Percentiles rank a stretch among this genome's conserved stretches.
These are phyloP conservation scores for Meteorus cinctellus DNA, from an alignment of 2,888 invertebrate genomes.

Conservation along the genomic window DNA sequence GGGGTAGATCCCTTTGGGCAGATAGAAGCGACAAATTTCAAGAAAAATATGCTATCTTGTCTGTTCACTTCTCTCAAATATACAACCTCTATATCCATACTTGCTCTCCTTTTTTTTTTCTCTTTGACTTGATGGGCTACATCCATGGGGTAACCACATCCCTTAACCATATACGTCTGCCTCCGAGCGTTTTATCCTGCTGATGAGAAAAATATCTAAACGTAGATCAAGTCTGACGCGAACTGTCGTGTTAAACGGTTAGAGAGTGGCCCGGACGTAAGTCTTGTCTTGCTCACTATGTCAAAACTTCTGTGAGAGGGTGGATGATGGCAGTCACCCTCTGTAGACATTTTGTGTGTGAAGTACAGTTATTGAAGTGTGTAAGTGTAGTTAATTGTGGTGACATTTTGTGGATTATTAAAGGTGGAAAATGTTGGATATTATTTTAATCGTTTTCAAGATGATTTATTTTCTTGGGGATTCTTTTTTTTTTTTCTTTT, in stretches of 20 bases:
- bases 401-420: background rate
- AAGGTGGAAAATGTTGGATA: background rate
- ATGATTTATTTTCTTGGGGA: background rate
- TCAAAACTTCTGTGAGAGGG: conserved; percentile 20
- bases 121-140: background rate
- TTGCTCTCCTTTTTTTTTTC: background rate
- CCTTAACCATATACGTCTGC: background rate
- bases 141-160: background rate
- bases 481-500: background rate
- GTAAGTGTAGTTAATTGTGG: background rate
- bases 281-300: conserved; percentile 26
- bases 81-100: conserved; percentile 9
- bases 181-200: conserved; percentile 3
- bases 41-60: conserved; percentile 67
- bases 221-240: conserved; percentile 67
- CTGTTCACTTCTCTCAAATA: background rate
- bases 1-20: conserved; percentile 69
- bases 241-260: conserved; percentile 65
- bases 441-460: conserved; percentile 1
- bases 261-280: conserved; percentile 35
- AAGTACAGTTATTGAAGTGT: too few relatives aligned
- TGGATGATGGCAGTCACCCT: conserved; percentile 25
- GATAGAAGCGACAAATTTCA: conserved; percentile 72
- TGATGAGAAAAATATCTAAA: conserved; percentile 72
- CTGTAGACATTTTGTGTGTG: too few relatives aligned